Percentiles rank a stretch among this genome's conserved stretches.
phyloP scores from a whole-genome alignment of 2,113 vertebrate genomes.

The Hypocryptadius cinnamomeus region DNA sequence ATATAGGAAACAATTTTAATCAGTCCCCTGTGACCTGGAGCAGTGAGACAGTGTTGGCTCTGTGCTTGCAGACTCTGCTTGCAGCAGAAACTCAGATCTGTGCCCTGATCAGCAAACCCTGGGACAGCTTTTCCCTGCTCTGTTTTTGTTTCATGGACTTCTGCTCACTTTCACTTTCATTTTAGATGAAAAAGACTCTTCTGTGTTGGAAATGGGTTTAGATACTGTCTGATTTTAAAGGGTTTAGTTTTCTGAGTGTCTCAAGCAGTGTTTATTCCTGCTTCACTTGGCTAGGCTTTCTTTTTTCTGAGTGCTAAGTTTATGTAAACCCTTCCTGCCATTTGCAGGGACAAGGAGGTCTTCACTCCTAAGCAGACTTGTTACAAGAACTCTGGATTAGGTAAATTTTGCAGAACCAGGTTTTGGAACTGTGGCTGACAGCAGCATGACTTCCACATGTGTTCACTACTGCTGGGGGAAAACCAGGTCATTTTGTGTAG shows the following conservation, averaged over 20 bases:
- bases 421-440: neutral
- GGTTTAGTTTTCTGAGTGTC: neutral
- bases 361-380: neutral
- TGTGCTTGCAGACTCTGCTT: neutral
- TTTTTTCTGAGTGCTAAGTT: neutral
- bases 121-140: neutral
- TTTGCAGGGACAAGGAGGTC: neutral
- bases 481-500: neutral
- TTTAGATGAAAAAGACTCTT: neutral
- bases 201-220: neutral
- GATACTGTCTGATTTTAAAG: neutral
- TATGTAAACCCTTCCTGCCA: fast-evolving
- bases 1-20: neutral
- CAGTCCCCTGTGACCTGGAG: neutral
- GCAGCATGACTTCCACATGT: fast-evolving
- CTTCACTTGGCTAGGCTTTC: neutral
- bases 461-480: neutral
- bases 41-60: neutral
- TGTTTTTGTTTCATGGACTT: neutral
- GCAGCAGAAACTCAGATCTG: neutral
- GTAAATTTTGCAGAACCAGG: neutral
- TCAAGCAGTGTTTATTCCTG: neutral
- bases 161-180: neutral
- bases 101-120: neutral
- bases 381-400: neutral